Conservation (phyloP, 2,113 vertebrate species). For the Haliaeetus leucogaster region DNA sequence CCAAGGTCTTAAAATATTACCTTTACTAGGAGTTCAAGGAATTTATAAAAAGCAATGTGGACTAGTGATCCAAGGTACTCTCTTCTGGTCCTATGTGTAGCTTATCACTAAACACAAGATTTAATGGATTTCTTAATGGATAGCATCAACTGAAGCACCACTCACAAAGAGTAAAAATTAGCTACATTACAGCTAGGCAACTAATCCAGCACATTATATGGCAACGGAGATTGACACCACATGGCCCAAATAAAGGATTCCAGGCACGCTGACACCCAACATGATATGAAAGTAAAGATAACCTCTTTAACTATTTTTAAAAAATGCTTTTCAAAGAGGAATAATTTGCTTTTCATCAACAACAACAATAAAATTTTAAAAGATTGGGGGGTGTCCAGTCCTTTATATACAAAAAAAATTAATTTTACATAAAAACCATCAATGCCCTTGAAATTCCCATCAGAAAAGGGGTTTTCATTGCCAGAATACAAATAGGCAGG, state of each 20-base stretch:
- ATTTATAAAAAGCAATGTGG: not conserved
- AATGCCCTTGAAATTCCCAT: not conserved
- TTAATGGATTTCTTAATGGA: not conserved
- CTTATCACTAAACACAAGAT: not conserved
- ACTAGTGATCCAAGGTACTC: not conserved
- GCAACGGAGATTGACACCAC: not conserved
- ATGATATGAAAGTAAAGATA: not conserved
- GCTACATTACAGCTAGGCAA: not conserved
- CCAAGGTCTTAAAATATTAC: not conserved
- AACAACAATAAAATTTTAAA: not conserved
- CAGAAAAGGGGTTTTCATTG: not conserved
- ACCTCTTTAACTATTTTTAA: not conserved
- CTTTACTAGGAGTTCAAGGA: not conserved
- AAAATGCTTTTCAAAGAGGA: not conserved
- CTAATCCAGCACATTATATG: not conserved
- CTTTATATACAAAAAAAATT: not conserved
- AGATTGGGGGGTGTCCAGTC: rapidly evolving
- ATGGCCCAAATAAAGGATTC: not conserved
- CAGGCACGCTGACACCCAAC: not conserved
- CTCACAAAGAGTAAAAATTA: not conserved
- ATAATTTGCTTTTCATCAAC: not conserved
- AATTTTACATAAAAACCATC: not conserved
- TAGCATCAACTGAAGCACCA: not conserved
- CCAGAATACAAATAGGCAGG: not conserved
- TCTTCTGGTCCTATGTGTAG: not conserved